Conservation (phyloP, 2,797 vertebrate genomes). For the Parauchenoglanis punctatus region DNA sequence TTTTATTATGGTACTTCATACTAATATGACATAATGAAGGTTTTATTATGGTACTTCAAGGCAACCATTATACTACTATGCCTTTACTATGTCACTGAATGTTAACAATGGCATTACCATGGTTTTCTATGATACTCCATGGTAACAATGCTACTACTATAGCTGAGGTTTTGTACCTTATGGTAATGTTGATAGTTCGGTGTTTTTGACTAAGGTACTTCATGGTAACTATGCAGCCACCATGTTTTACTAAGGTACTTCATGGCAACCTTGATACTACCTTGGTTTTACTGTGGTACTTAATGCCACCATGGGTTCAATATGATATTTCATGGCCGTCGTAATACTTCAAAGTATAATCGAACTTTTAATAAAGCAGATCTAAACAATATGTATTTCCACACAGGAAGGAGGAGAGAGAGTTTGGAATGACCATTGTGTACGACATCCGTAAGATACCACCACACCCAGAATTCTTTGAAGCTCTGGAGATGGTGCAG, state of each 20-base stretch:
- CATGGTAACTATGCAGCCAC: not conserved
- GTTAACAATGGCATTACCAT: not conserved
- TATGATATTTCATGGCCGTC: not conserved
- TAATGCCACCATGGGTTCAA: not conserved
- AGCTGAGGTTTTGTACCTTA: not conserved
- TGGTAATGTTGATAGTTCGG: too few relatives aligned
- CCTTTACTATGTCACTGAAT: not conserved
- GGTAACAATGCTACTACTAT: too few relatives aligned
- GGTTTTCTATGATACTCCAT: not conserved
- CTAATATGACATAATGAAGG: not conserved
- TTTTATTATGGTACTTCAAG: not conserved
- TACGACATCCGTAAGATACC: constrained; percentile 82
- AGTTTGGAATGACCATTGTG: constrained; percentile 78
- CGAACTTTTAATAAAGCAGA: not conserved
- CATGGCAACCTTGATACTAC: not conserved
- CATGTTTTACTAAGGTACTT: not conserved
- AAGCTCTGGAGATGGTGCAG: constrained; percentile 81
- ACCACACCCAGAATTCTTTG: constrained; percentile 73
- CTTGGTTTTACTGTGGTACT: not conserved
- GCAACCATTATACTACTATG: not conserved
- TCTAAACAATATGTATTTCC: not conserved
- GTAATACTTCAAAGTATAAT: not conserved
- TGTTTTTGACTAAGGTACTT: not conserved
- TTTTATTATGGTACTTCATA: not conserved
- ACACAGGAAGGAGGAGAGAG: constrained; percentile 77